Percentiles rank a stretch among this genome's conserved stretches.
Conservation (phyloP, 2,113 vertebrate genomes). For the Anarhynchus alexandrinus region DNA sequence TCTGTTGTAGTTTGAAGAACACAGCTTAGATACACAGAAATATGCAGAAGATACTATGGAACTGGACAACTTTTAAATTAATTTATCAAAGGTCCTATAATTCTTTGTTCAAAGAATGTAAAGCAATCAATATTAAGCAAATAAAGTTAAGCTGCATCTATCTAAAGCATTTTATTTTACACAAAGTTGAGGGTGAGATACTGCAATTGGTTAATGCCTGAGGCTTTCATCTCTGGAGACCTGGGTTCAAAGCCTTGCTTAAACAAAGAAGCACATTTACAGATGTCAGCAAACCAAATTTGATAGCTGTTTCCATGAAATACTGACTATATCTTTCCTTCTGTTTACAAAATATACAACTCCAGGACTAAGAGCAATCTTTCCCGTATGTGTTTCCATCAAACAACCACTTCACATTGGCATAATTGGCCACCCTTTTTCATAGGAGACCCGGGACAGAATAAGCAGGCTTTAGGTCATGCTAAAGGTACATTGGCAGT, state of each 20-base stretch:
- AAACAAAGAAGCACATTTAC: not conserved
- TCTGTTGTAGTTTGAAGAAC: not conserved
- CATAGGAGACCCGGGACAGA: not conserved
- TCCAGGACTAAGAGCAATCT: not conserved
- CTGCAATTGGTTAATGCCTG: not conserved
- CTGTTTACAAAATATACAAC: not conserved
- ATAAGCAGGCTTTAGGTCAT: not conserved
- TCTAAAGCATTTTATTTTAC: constrained; percentile 10
- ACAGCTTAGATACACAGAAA: not conserved
- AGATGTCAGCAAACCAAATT: not conserved
- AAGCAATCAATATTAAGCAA: constrained; percentile 18
- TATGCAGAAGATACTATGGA: not conserved
- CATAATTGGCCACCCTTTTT: not conserved
- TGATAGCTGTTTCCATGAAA: not conserved
- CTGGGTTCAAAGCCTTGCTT: not conserved
- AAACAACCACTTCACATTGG: not conserved
- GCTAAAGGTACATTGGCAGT: not conserved
- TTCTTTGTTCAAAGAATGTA: not conserved
- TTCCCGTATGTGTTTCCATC: not conserved
- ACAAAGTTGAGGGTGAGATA: not conserved
- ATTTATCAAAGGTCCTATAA: not conserved
- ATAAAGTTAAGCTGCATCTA: not conserved
- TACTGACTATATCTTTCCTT: not conserved
- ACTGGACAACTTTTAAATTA: not conserved
- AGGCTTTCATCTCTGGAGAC: not conserved